Evolutionary conservation across 2,113 vertebrate species (phyloP), one percentile per base, ranked within the genome.

Genomic region (Cettia cetti): DNA sequence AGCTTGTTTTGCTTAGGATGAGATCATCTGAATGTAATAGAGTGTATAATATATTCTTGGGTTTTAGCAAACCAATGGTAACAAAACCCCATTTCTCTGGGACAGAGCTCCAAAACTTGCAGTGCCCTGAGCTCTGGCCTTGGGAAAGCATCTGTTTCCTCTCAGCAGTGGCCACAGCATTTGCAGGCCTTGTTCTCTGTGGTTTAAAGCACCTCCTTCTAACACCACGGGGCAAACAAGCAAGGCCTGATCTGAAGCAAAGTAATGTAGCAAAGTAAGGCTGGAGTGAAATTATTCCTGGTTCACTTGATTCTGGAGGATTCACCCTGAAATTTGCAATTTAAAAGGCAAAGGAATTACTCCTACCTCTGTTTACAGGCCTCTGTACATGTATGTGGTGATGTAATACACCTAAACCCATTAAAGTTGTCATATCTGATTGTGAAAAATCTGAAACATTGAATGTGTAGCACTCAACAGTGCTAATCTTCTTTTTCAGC

Each of bases 1-100:
- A 92, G 81, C 74, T 76, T 94, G 89, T 85, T 96, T 95, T 89
- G 92, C 94, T 82, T 89, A 82, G 78, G 5, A 50, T 96, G 92
- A 96, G 91, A 94, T 95, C 94, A 95, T 95, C 74, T 92, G 81
- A 92, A 91, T 85, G 81, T 37, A 91, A 86, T 59, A 79, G 2
- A 76, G 44, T 52, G 11, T 30, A 64, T 57, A 92, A 96, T 33
- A 72, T 54, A 92, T 70, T 84, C 86, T 71, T 61, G 86, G 72
- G 6, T 56, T 95, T 89, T 56, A 95, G 86, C 78, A 96, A 96
- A 92, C 39, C 60, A 24, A 0, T 21, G 61, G 83, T 68, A 92
- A 97, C 82, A 96, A 95, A 95, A 96, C 23, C 26, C n/a, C 31
- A 37, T 64, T 94, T 86, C 69, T 92, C 60, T 26, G 45, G 79